phyloP scores from a whole-genome alignment of 2,113 vertebrate species.

The Choloepus hoffmanni region DNA sequence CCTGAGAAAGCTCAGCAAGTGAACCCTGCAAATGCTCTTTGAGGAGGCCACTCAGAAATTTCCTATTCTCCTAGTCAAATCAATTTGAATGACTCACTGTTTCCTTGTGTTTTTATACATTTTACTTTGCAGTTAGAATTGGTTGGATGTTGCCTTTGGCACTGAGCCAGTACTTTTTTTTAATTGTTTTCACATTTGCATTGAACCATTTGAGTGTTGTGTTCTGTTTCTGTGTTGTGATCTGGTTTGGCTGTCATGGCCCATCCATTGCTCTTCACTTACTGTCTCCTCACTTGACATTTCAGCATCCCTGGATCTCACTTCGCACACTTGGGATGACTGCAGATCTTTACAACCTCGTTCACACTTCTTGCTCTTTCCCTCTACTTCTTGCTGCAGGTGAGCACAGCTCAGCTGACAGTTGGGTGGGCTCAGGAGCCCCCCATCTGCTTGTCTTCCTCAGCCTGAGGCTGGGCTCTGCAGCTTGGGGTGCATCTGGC shows the following conservation, averaged over 20 bases:
- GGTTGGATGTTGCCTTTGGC: not conserved
- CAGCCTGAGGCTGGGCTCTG: no score
- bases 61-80: conserved; percentile 14
- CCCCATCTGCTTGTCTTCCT: not conserved
- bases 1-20: not conserved
- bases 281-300: conserved; percentile 30
- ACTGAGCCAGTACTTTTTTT: not conserved
- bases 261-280: not conserved
- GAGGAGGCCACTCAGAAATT: not conserved
- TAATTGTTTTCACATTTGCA: not conserved
- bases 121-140: conserved; percentile 42
- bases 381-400: not conserved
- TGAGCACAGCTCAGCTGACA: not conserved
- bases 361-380: not conserved
- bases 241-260: not conserved
- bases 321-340: conserved; percentile 5
- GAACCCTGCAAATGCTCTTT: not conserved
- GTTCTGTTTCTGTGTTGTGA: not conserved
- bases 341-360: conserved; percentile 30
- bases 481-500: not conserved
- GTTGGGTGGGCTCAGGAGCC: not conserved
- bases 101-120: conserved; percentile 22
- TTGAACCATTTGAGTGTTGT: not conserved
- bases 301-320: conserved; percentile 45
- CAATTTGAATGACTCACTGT: not conserved